A percentile compares a stretch with the other conserved stretches of the same genome.
phyloP scores from a whole-genome alignment of 2,888 invertebrate genomes.

The Machimus rusticus region DNA sequence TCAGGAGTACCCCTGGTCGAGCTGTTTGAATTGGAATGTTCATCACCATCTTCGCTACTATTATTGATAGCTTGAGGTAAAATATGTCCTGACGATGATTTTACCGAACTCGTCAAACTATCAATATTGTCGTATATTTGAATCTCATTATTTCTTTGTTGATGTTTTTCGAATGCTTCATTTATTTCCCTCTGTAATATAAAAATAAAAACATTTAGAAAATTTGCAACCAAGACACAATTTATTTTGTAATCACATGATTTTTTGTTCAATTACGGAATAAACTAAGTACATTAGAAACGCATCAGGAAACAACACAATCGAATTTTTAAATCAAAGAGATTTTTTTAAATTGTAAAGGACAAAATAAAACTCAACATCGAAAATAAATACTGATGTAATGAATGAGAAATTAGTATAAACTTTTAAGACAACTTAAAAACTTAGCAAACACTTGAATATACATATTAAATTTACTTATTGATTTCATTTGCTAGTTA shows the following conservation, averaged over 20 bases:
- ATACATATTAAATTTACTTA: too few relatives aligned
- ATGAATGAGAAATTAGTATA: too few relatives aligned
- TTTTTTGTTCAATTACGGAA: too few relatives aligned
- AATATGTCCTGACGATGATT: background rate
- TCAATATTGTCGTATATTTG: constrained; percentile 59
- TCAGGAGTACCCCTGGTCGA: background rate
- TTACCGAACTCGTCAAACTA: constrained; percentile 48
- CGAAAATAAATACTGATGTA: too few relatives aligned
- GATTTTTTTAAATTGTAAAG: too few relatives aligned
- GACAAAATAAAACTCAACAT: too few relatives aligned
- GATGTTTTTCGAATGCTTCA: constrained; percentile 61
- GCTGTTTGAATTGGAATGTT: background rate
- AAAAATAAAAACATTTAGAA: background rate
- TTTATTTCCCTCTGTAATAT: constrained; percentile 61
- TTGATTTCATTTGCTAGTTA: too few relatives aligned
- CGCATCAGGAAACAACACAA: too few relatives aligned
- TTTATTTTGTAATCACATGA: background rate
- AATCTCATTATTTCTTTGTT: constrained; percentile 60
- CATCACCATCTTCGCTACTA: constrained; percentile 42
- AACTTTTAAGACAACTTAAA: too few relatives aligned
- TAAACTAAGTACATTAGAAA: too few relatives aligned
- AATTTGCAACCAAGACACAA: background rate
- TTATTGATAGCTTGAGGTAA: constrained; percentile 48
- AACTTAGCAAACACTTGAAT: too few relatives aligned
- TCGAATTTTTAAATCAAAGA: too few relatives aligned